These are phyloP conservation scores for Dipodomys stephensi DNA, from an alignment of 2,113 vertebrate species.

Conservation along the genomic window DNA sequence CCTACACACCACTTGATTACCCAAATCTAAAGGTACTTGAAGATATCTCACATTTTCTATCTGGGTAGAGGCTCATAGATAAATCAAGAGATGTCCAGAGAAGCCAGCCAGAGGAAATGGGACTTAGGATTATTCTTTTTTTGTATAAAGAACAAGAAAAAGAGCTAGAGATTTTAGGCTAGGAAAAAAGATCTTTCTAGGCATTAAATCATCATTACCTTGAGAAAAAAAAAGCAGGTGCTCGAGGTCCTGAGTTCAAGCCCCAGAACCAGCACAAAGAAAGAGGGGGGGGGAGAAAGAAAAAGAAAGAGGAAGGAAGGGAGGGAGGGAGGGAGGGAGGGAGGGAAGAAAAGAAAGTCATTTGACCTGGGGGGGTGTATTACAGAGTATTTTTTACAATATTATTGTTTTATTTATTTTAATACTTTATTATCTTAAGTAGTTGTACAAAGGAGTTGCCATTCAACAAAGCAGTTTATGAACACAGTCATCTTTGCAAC, in stretches of 20 bases:
- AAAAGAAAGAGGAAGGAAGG: background rate
- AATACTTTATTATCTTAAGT: too few relatives aligned
- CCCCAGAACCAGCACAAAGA: too few relatives aligned
- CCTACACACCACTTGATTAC: background rate
- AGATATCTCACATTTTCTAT: background rate
- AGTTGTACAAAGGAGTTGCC: too few relatives aligned
- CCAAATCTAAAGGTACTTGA: background rate
- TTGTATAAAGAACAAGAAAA: background rate
- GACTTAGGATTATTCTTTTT: slow-evolving; percentile 3
- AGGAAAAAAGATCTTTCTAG: background rate
- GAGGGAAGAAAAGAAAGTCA: background rate
- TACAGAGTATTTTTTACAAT: background rate
- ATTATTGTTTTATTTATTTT: too few relatives aligned
- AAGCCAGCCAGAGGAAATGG: background rate
- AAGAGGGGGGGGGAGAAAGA: too few relatives aligned
- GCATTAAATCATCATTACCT: background rate
- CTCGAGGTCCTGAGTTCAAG: too few relatives aligned
- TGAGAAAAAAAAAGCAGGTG: background rate
- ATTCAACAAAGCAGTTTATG: too few relatives aligned
- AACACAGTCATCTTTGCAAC: too few relatives aligned
- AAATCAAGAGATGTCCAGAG: background rate
- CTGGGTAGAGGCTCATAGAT: background rate
- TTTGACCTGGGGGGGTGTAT: background rate
- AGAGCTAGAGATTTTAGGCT: background rate
- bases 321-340: too few relatives aligned